A percentile compares a stretch with the other conserved stretches of the same genome.
Conservation (phyloP, 2,113 vertebrate genomes). For the Phrynosoma platyrhinos region DNA sequence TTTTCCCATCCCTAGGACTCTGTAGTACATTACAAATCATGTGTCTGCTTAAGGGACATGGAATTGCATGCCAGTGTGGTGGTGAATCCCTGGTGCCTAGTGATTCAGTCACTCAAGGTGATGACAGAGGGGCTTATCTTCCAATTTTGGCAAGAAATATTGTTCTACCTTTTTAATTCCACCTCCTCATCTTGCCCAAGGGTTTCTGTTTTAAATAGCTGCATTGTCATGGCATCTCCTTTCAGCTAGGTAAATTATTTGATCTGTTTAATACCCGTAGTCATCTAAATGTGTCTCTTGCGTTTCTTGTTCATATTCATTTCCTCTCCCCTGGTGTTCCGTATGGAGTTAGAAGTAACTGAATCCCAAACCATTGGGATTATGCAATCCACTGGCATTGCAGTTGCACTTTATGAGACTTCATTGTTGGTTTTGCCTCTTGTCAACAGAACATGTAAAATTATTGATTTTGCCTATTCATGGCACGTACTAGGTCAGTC, state of each 20-base stretch:
- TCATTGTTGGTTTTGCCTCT: neutral
- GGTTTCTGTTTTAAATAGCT: neutral
- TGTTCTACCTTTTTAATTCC: accelerated
- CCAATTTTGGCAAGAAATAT: neutral
- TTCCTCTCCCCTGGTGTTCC: neutral
- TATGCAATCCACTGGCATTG: neutral
- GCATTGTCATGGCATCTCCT: neutral
- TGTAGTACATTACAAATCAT: neutral
- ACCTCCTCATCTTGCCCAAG: accelerated
- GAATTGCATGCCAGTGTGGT: neutral
- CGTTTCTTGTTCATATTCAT: neutral
- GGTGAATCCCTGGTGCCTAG: neutral
- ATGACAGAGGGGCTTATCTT: neutral
- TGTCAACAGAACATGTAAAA: neutral
- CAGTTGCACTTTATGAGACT: neutral
- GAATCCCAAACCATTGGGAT: neutral
- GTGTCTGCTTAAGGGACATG: neutral
- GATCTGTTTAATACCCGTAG: neutral
- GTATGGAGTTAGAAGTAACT: neutral
- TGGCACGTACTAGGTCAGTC: neutral
- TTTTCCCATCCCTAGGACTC: neutral
- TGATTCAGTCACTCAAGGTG: neutral
- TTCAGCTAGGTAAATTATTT: constrained; percentile 8
- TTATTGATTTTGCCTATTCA: neutral
- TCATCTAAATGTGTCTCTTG: neutral